Percentiles rank a stretch among this genome's conserved stretches.
These are phyloP conservation scores for Agrotis clavis DNA, from an alignment of 2,888 invertebrate genomes.

Conservation along the genomic window DNA sequence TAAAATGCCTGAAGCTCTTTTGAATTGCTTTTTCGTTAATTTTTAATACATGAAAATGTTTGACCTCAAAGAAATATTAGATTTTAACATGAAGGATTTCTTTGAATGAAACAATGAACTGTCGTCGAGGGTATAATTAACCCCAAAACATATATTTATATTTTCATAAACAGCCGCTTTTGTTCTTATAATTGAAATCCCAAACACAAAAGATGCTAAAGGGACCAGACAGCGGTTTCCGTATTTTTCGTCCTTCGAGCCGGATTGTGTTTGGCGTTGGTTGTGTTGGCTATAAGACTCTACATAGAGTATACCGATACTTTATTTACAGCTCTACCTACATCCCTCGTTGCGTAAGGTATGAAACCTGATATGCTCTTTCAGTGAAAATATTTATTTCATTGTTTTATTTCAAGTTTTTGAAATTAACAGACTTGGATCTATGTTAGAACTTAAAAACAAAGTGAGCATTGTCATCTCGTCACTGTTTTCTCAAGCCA, in stretches of 20 bases:
- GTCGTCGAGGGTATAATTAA: slow-evolving; percentile 2
- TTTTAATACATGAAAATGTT: background rate
- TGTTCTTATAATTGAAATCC: slow-evolving; percentile 28
- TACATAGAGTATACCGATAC: slow-evolving; percentile 14
- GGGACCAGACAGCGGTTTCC: slow-evolving; percentile 18
- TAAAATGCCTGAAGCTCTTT: background rate
- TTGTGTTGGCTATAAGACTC: too few relatives aligned
- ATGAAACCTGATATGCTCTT: background rate
- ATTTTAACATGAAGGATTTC: background rate
- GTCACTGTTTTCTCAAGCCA: slow-evolving; percentile 13
- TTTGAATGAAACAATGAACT: background rate
- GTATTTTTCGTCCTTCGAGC: slow-evolving; percentile 30
- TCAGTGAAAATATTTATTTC: background rate
- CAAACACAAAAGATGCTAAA: slow-evolving; percentile 15
- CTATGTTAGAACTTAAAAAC: background rate
- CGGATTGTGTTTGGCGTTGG: slow-evolving; percentile 28
- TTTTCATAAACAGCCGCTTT: background rate
- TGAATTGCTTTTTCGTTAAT: background rate
- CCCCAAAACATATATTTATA: background rate
- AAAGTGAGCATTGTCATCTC: slow-evolving; percentile 1
- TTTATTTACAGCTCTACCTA: slow-evolving; percentile 31
- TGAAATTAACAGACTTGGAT: background rate
- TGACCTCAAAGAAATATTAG: background rate
- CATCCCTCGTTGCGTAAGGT: background rate
- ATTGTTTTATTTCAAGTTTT: background rate